Percentiles rank a stretch among this genome's conserved stretches.
These are phyloP conservation scores for Formica selysi DNA, from an alignment of 1,140 invertebrate genomes.

Conservation along the genomic window DNA sequence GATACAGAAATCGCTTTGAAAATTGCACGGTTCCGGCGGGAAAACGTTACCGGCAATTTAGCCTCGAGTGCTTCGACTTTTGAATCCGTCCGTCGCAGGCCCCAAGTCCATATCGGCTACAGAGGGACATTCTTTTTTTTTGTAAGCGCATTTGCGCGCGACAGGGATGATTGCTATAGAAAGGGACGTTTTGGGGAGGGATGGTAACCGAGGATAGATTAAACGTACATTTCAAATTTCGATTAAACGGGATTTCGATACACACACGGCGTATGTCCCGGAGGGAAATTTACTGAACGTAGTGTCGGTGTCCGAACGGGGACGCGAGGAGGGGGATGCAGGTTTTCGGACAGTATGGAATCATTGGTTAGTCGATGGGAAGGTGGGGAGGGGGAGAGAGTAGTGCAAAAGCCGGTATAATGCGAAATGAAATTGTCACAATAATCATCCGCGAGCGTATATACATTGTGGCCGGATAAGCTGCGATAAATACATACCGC, in stretches of 20 bases:
- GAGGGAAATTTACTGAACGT: slow-evolving; percentile 79
- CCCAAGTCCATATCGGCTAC: slow-evolving; percentile 15
- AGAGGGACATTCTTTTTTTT: slow-evolving; percentile 29
- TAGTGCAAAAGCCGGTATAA: slow-evolving; percentile 56
- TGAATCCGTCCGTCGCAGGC: slow-evolving; percentile 50
- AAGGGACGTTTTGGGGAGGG: background rate
- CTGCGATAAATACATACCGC: slow-evolving; percentile 64
- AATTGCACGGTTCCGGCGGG: slow-evolving; percentile 34
- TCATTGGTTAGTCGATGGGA: slow-evolving; percentile 59
- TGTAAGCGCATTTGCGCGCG: slow-evolving; percentile 38
- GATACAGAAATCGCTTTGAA: slow-evolving; percentile 48
- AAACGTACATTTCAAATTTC: slow-evolving; percentile 77
- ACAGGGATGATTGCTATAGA: slow-evolving; percentile 26
- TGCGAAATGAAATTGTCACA: slow-evolving; percentile 80
- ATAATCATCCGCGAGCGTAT: slow-evolving; percentile 78
- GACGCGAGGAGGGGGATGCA: background rate
- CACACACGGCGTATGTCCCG: slow-evolving; percentile 77
- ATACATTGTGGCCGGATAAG: slow-evolving; percentile 70
- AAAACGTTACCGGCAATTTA: slow-evolving; percentile 46
- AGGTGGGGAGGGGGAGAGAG: slow-evolving; percentile 5
- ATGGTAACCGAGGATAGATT: slow-evolving; percentile 25
- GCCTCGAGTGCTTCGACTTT: slow-evolving; percentile 57
- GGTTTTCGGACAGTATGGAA: slow-evolving; percentile 37
- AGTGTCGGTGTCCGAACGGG: slow-evolving; percentile 54
- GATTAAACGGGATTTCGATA: slow-evolving; percentile 83